Base-by-base conservation (phyloP, 2,797 vertebrate species). In the Brachyrhaphis roseni region DNA sequence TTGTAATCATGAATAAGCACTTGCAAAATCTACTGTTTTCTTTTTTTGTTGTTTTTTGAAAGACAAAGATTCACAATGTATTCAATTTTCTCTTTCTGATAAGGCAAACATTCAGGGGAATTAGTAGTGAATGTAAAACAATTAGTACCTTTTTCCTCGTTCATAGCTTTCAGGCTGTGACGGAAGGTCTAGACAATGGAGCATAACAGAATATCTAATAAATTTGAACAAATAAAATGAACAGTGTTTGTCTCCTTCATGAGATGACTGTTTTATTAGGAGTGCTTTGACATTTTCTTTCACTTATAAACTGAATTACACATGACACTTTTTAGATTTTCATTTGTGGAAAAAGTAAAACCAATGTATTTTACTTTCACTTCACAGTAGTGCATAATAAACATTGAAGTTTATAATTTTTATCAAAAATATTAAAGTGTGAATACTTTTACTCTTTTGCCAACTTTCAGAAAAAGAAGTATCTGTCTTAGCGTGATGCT, bases 131-230 rank as follows among this genome's bases (percentile, higher is more conserved):
- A 94, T 96, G 94, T 95, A 95, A 89, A 79, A 89, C 82, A 81
- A 91, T 89, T 92, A 86, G 89, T 89, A 88, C 36, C 36, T 88
- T 87, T 86, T 82, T 87, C 76, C 64, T 81, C 84, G 82, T 79
- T 82, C 85, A 74, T 90, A 78, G 94, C 92, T 73, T 83, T 78
- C 81, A 72, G 46, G 91, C 93, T 92, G 89, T 91, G 88, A 84
- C 86, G 82, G 90, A 94, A 92, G 84, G 86, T 94, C 89, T 94
- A 93, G 88, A 92, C 91, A 91, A 91, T 93, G 92, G 87, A 94
- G 91, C 82, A 91, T 94, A 94, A 95, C 90, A 88, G 86, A 91
- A 94, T 94, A 94, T 95, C 92, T 93, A 96, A 96, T 96, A 95
- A 95, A 96, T 94, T 95, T 94, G 81, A 94, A 92, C 88, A 94